phyloP scores from a whole-genome alignment of 2,888 invertebrate genomes.

The Dione juno region DNA sequence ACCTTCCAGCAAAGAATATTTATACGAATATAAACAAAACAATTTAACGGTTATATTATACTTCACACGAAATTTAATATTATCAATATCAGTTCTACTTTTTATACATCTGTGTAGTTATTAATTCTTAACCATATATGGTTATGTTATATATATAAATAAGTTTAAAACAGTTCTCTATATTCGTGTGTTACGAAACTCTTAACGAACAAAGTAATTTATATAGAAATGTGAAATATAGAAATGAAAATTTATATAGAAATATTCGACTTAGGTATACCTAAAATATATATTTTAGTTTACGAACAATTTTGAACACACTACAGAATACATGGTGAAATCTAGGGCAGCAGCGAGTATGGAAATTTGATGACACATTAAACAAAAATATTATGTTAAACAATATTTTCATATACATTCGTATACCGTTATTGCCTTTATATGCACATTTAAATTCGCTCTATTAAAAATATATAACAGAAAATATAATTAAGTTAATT shows the following conservation, averaged over 20 bases:
- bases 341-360: slow-evolving; percentile 8
- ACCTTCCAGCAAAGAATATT: slow-evolving; percentile 2
- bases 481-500: neutral
- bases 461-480: neutral
- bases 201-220: neutral
- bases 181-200: neutral
- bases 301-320: too few species aligned
- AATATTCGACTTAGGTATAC: too few species aligned
- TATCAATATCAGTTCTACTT: neutral
- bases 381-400: slow-evolving; percentile 13
- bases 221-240: neutral
- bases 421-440: neutral
- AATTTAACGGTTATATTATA: too few species aligned
- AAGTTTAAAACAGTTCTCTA: neutral
- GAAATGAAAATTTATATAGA: too few species aligned
- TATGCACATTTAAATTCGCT: neutral
- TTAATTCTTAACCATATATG: neutral
- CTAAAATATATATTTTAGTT: too few species aligned
- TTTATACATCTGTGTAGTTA: neutral
- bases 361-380: slow-evolving; percentile 13
- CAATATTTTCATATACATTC: neutral
- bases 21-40: neutral
- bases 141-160: neutral
- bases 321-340: slow-evolving; percentile 5
- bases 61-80: too few species aligned